Evolutionary conservation across 2,113 vertebrate species (phyloP).

Genomic region (Eclectus roratus): DNA sequence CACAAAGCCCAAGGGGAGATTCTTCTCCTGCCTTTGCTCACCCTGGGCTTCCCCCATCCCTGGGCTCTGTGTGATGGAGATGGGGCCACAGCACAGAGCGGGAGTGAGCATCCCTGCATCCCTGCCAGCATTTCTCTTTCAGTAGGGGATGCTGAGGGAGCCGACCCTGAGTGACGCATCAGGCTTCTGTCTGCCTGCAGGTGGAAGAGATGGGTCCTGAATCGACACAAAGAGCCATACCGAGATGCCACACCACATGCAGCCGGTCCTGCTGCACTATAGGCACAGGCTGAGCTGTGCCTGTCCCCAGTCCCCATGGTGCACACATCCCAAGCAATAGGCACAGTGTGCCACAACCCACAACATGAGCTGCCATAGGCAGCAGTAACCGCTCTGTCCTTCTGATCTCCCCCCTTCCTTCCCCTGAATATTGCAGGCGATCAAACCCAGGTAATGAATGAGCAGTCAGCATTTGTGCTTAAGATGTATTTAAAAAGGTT

Average conservation of each 20-base stretch:
- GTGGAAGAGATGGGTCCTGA: neutral
- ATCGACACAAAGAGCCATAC: neutral
- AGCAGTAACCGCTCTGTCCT: neutral
- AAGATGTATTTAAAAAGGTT: conserved; percentile 41
- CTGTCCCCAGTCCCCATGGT: accelerated
- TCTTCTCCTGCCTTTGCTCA: neutral
- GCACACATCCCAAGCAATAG: accelerated
- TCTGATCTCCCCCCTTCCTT: neutral
- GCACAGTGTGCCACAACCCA: neutral
- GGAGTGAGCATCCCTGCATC: neutral
- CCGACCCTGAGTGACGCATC: accelerated
- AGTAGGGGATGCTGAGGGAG: too few species aligned
- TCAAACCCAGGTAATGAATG: neutral
- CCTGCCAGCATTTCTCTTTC: neutral
- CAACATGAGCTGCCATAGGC: accelerated
- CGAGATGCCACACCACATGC: accelerated
- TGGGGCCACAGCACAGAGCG: accelerated
- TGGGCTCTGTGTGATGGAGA: accelerated
- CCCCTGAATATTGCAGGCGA: neutral
- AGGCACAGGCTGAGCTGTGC: accelerated
- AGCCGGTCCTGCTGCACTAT: neutral
- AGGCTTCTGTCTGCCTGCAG: accelerated
- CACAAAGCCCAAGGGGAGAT: neutral
- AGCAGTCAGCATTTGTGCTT: conserved; percentile 1
- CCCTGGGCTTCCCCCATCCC: neutral